Percentiles rank a stretch among this genome's conserved stretches.
These are phyloP conservation scores for Allygus modestus DNA, from an alignment of 2,888 invertebrate species.

Conservation along the genomic window DNA sequence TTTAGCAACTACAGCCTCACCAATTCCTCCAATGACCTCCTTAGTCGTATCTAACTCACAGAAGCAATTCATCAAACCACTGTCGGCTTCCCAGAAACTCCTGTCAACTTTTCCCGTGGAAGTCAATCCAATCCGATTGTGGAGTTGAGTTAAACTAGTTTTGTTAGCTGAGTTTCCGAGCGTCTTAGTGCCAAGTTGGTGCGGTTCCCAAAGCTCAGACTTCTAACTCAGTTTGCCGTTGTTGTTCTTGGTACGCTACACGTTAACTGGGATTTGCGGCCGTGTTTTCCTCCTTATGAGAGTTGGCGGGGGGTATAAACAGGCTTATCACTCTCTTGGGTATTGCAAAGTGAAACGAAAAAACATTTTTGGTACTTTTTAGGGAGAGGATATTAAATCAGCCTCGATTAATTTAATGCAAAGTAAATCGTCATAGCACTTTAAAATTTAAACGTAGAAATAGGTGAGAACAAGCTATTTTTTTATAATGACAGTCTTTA, in stretches of 20 bases:
- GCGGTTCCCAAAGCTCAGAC: constrained; percentile 4
- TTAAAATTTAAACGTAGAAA: no score
- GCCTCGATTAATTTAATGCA: no score
- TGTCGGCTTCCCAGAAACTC: neutral
- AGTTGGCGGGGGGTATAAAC: neutral
- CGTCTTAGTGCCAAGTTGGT: constrained; percentile 1
- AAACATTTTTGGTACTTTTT: no score
- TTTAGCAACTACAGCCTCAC: no score
- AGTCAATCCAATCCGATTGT: constrained; percentile 24
- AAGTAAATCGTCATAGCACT: no score
- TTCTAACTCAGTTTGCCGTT: neutral
- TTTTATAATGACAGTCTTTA: no score
- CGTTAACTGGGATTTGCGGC: neutral
- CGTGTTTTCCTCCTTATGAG: neutral
- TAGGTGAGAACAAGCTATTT: no score
- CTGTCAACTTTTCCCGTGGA: neutral
- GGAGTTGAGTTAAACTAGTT: constrained; percentile 29
- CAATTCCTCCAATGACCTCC: no score
- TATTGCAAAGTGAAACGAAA: neutral
- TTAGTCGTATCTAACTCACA: neutral
- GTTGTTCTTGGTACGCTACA: neutral
- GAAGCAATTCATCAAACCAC: neutral
- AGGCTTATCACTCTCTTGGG: neutral
- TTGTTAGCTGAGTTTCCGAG: neutral
- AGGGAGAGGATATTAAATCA: no score